phyloP scores from a whole-genome alignment of 2,797 vertebrate genomes.

The Dromococcyx pavoninus region DNA sequence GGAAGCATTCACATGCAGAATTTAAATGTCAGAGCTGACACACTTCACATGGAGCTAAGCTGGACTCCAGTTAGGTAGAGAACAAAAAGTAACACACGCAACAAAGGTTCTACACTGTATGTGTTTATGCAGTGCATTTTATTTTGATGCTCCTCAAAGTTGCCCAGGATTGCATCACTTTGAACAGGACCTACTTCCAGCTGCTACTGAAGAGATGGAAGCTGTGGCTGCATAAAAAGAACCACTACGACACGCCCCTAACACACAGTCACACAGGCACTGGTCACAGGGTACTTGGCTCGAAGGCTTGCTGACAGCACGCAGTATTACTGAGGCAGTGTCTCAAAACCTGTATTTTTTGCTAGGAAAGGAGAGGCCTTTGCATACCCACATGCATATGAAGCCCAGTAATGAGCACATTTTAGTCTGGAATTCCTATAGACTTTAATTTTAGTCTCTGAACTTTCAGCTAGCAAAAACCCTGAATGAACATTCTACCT shows the following conservation, averaged over 20 bases:
- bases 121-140: background rate
- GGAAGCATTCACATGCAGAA: background rate
- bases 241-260: background rate
- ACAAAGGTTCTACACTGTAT: background rate
- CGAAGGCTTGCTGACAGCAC: background rate
- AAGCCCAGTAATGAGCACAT: background rate
- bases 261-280: background rate
- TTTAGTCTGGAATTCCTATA: background rate
- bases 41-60: background rate
- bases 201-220: background rate
- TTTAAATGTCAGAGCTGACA: background rate
- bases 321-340: background rate
- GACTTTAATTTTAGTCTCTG: background rate
- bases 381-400: background rate
- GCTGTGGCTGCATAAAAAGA: background rate
- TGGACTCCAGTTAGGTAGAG: background rate
- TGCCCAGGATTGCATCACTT: background rate
- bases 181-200: background rate
- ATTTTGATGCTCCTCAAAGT: background rate
- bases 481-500: background rate
- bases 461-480: background rate
- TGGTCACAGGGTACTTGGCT: background rate
- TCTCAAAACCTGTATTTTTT: background rate
- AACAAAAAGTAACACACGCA: background rate
- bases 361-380: background rate